phyloP scores from a whole-genome alignment of 2,888 invertebrate genomes.

The Cotesia congregata region DNA sequence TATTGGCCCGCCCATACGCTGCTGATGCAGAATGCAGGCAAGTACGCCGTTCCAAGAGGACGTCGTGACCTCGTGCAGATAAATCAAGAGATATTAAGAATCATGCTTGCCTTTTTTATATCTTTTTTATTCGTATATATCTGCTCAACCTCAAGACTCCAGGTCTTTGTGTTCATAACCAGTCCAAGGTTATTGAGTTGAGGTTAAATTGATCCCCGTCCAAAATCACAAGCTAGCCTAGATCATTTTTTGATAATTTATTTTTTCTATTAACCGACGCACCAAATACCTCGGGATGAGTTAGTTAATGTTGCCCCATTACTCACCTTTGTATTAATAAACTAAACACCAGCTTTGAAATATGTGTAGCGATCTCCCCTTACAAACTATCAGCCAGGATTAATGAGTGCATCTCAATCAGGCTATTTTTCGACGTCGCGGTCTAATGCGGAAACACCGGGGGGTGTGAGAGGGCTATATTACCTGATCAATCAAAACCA shows the following conservation, averaged over 20 bases:
- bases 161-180: slow-evolving; percentile 1
- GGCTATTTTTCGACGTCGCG: slow-evolving; percentile 68
- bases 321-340: slow-evolving; percentile 25
- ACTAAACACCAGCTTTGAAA: slow-evolving; percentile 22
- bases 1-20: slow-evolving; percentile 68
- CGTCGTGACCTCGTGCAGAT: slow-evolving; percentile 67
- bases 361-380: slow-evolving; percentile 39
- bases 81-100: slow-evolving; percentile 69
- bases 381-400: slow-evolving; percentile 53
- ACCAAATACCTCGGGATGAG: neutral
- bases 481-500: slow-evolving; percentile 69
- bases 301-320: too few relatives aligned
- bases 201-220: neutral
- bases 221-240: neutral
- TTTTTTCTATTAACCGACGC: slow-evolving; percentile 18
- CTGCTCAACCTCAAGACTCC: neutral
- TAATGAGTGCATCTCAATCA: slow-evolving; percentile 70
- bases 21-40: slow-evolving; percentile 57
- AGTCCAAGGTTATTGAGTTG: neutral
- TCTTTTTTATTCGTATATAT: slow-evolving; percentile 21
- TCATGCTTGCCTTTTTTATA: slow-evolving; percentile 45
- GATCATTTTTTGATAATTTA: neutral
- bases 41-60: slow-evolving; percentile 53
- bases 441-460: slow-evolving; percentile 67
- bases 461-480: slow-evolving; percentile 68